Evolutionary conservation across 2,113 vertebrate species (phyloP).

Genomic region (Nycticebus coucang): DNA sequence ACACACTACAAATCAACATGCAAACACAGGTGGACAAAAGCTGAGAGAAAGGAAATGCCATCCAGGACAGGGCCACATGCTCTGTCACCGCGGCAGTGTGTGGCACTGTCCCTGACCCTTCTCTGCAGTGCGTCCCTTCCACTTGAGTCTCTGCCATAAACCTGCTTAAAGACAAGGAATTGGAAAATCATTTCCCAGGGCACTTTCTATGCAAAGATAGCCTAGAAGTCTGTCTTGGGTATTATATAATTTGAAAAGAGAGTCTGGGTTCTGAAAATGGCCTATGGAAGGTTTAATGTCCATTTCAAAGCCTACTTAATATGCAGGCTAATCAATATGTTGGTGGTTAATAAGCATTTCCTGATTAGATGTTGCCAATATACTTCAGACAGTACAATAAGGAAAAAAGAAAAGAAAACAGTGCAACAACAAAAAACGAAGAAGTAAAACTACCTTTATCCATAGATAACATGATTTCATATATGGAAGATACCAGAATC

Average conservation of each 20-base stretch:
- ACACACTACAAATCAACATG: too few relatives aligned
- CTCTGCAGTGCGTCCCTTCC: background rate
- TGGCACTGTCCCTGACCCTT: too few relatives aligned
- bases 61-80: accelerated
- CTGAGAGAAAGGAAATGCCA: accelerated
- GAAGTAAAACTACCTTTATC: background rate
- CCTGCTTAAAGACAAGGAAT: background rate
- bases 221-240: background rate
- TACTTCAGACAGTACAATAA: background rate
- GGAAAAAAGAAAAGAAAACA: background rate
- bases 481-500: background rate
- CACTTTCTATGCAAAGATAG: background rate
- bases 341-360: background rate
- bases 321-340: accelerated
- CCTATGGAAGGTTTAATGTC: background rate
- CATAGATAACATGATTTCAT: background rate
- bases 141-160: background rate
- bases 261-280: background rate
- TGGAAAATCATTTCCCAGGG: background rate
- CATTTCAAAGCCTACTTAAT: background rate
- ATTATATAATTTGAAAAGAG: background rate
- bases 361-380: background rate
- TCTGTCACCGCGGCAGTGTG: too few relatives aligned
- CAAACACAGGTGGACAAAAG: too few relatives aligned
- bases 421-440: background rate